These are phyloP conservation scores for Austrolebias charrua DNA, from an alignment of 2,797 vertebrate genomes.

Conservation along the genomic window DNA sequence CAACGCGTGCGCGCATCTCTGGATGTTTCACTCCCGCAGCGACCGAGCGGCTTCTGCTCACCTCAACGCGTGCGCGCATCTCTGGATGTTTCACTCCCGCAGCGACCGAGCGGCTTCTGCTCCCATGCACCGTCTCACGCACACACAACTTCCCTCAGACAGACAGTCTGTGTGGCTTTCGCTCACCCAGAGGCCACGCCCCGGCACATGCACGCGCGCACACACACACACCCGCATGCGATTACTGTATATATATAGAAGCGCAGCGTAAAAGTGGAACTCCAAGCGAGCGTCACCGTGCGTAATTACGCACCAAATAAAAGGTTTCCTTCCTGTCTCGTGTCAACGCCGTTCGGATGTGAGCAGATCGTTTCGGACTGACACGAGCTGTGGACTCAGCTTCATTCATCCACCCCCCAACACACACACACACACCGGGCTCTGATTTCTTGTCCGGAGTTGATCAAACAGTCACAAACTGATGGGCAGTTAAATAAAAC, in stretches of 20 bases:
- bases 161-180: neutral
- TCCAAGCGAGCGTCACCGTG: conserved; percentile 5
- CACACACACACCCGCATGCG: neutral
- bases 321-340: neutral
- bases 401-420: neutral
- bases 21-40: conserved; percentile 29
- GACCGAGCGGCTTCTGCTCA: conserved; percentile 44
- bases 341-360: neutral
- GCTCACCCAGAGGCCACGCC: conserved; percentile 68
- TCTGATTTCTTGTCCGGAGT: neutral
- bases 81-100: conserved; percentile 27
- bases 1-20: conserved; percentile 32
- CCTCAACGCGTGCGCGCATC: conserved; percentile 45
- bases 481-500: neutral
- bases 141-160: conserved; percentile 40
- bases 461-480: neutral
- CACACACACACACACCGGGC: too few relatives aligned
- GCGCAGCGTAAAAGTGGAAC: conserved; percentile 4
- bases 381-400: neutral
- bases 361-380: neutral
- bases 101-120: conserved; percentile 19
- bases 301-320: conserved; percentile 60
- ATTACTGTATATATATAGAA: too few relatives aligned
- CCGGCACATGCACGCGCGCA: conserved; percentile 16
- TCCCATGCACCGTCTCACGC: conserved; percentile 12